These are phyloP conservation scores for Brevimyrus niger DNA, from an alignment of 2,113 vertebrate species.

Conservation along the genomic window DNA sequence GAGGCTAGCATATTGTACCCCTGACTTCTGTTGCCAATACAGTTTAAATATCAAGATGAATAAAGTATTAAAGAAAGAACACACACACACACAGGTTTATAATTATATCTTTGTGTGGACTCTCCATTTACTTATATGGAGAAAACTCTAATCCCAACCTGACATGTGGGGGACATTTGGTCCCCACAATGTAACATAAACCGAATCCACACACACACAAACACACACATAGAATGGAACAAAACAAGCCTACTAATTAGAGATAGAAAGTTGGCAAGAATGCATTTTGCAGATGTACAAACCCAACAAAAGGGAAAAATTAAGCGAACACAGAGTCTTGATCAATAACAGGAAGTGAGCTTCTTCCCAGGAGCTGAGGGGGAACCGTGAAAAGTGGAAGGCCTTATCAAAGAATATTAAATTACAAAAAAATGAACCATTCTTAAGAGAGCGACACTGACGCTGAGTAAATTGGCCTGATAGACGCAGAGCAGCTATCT, in stretches of 20 bases:
- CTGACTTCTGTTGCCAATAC: not conserved
- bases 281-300: not conserved
- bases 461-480: not conserved
- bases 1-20: not conserved
- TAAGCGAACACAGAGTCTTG: not conserved
- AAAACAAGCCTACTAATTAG: not conserved
- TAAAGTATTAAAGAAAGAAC: not conserved
- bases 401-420: not conserved
- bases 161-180: too few relatives aligned
- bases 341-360: not conserved
- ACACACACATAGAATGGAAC: not conserved
- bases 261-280: not conserved
- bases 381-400: not conserved
- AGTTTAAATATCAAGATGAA: not conserved
- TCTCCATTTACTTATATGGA: too few relatives aligned
- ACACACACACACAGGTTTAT: not conserved
- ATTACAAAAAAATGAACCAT: not conserved
- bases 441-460: not conserved
- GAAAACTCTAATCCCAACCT: too few relatives aligned
- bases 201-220: not conserved
- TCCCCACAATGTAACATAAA: too few relatives aligned
- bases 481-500: not conserved
- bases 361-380: not conserved
- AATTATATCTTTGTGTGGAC: too few relatives aligned
- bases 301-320: not conserved